Evolutionary conservation across 2,113 vertebrate genomes (phyloP).

Genomic region (Oncorhynchus kisutch): DNA sequence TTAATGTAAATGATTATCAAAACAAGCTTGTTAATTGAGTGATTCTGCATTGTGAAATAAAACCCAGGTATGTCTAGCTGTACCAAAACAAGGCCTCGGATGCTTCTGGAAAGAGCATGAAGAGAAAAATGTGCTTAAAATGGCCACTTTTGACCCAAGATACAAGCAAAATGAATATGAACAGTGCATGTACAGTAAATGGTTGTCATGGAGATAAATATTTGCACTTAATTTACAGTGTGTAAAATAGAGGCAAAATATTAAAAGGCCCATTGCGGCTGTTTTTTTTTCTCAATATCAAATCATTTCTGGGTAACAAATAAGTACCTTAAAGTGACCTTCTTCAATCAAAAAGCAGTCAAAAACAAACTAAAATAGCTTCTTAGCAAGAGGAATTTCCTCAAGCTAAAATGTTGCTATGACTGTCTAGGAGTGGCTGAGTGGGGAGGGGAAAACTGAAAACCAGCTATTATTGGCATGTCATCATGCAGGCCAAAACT

Average conservation of each 20-base stretch:
- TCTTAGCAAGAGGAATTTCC: too few relatives aligned
- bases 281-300: too few relatives aligned
- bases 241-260: constrained; percentile 2
- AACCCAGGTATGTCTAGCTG: background rate
- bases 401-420: too few relatives aligned
- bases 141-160: constrained; percentile 7
- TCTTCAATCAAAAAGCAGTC: too few relatives aligned
- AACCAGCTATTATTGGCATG: too few relatives aligned
- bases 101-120: background rate
- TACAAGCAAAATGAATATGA: constrained; percentile 2
- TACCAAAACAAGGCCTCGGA: constrained; percentile 1
- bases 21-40: background rate
- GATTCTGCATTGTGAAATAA: background rate
- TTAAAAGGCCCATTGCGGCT: too few relatives aligned
- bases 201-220: constrained; percentile 17
- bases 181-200: constrained; percentile 17
- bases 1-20: background rate
- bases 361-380: too few relatives aligned
- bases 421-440: too few relatives aligned
- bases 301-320: too few relatives aligned
- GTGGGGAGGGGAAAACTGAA: too few relatives aligned
- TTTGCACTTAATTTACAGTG: constrained; percentile 21
- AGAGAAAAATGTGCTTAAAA: background rate
- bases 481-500: too few relatives aligned
- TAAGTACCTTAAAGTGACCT: too few relatives aligned